Conservation (phyloP, 2,888 invertebrate genomes). For the Deilephila porcellus region DNA sequence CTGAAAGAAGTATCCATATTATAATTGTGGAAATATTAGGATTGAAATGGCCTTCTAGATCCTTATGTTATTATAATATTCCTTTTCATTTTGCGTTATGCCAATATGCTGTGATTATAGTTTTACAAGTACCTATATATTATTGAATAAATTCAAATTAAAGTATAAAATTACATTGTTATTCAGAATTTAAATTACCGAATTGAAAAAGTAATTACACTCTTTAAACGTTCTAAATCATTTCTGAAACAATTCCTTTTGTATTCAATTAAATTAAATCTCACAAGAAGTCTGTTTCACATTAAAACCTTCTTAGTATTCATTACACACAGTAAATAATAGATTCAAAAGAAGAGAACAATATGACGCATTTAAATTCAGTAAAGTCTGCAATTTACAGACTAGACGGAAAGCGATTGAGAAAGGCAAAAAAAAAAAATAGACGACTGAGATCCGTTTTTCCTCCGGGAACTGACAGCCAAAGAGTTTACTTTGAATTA, state of each 20-base stretch:
- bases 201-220: too few species aligned
- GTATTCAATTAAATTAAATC: neutral
- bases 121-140: too few species aligned
- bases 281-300: neutral
- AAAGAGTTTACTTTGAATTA: constrained; percentile 41
- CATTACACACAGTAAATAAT: neutral
- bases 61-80: too few species aligned
- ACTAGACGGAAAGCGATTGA: constrained; percentile 37
- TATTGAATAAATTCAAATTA: too few species aligned
- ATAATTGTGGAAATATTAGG: too few species aligned
- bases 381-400: constrained; percentile 39
- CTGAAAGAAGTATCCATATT: too few species aligned
- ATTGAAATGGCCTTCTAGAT: too few species aligned
- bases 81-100: too few species aligned
- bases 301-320: neutral
- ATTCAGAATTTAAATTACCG: too few species aligned
- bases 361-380: constrained; percentile 17
- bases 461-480: constrained; percentile 40
- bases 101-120: too few species aligned
- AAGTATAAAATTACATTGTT: too few species aligned
- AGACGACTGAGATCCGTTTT: constrained; percentile 38
- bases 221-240: too few species aligned
- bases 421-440: constrained; percentile 36
- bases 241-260: neutral
- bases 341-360: neutral